Evolutionary conservation across 2,888 invertebrate genomes (phyloP).

Genomic region (Eudemis profundana): DNA sequence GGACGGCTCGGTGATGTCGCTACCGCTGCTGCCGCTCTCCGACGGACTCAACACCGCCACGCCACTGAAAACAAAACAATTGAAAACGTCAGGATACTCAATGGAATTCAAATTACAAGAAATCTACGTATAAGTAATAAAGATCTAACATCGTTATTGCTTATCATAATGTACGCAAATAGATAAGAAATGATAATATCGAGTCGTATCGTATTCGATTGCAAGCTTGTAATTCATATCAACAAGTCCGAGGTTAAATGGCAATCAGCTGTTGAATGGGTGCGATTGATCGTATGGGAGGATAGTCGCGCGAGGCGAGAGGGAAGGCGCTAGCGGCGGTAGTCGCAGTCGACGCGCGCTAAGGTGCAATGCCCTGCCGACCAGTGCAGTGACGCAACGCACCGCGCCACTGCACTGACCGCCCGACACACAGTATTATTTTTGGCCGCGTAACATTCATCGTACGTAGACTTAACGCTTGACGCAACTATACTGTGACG

Average conservation of each 20-base stretch:
- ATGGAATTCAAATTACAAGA: neutral
- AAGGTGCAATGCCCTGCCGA: slow-evolving; percentile 80
- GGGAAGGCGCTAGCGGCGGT: slow-evolving; percentile 51
- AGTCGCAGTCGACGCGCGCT: slow-evolving; percentile 55
- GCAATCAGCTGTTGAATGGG: slow-evolving; percentile 77
- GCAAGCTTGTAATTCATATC: slow-evolving; percentile 39
- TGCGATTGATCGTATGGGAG: slow-evolving; percentile 66
- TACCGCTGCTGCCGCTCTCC: slow-evolving; percentile 88
- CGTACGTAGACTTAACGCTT: slow-evolving; percentile 57
- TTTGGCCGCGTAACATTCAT: slow-evolving; percentile 78
- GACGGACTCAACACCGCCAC: slow-evolving; percentile 92
- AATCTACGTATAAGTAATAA: neutral
- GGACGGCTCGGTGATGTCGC: slow-evolving; percentile 94
- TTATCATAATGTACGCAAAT: neutral
- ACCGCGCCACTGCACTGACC: slow-evolving; percentile 74
- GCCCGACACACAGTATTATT: slow-evolving; percentile 68
- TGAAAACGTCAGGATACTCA: slow-evolving; percentile 44
- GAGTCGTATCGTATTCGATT: slow-evolving; percentile 24
- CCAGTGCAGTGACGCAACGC: slow-evolving; percentile 80
- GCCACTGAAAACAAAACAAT: slow-evolving; percentile 87
- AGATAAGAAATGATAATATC: slow-evolving; percentile 25
- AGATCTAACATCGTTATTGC: neutral
- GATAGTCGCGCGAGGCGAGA: slow-evolving; percentile 56
- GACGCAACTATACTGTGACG: slow-evolving; percentile 62
- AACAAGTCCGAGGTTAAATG: slow-evolving; percentile 57